phyloP scores from a whole-genome alignment of 2,888 invertebrate species.

The Zaprionus obscuricornis region DNA sequence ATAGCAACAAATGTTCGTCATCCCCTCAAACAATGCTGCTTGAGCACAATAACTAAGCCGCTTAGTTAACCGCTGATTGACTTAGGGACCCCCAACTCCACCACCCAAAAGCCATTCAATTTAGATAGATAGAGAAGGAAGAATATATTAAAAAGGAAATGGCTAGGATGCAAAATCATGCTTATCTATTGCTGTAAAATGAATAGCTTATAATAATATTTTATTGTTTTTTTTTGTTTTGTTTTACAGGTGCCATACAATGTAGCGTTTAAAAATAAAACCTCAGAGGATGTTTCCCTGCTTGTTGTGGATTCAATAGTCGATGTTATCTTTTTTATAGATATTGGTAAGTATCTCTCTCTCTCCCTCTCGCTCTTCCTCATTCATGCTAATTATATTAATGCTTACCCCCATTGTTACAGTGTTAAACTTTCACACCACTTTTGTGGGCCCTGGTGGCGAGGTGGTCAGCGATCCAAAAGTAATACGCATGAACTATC shows the following conservation, averaged over 20 bases:
- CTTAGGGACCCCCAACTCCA: slow-evolving; percentile 6
- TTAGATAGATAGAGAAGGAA: neutral
- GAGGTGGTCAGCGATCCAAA: slow-evolving; percentile 99
- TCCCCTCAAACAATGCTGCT: slow-evolving; percentile 71
- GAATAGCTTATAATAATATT: neutral
- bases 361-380: neutral
- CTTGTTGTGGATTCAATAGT: slow-evolving; percentile 99
- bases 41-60: slow-evolving; percentile 40
- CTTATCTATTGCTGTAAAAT: too few relatives aligned
- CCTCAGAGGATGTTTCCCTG: slow-evolving; percentile 96
- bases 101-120: neutral
- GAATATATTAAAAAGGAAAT: too few relatives aligned
- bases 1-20: slow-evolving; percentile 26
- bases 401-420: too few relatives aligned
- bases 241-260: slow-evolving; percentile 95
- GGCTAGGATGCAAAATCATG: too few relatives aligned
- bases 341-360: slow-evolving; percentile 87
- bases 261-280: slow-evolving; percentile 99
- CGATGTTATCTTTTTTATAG: slow-evolving; percentile 99
- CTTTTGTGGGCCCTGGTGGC: slow-evolving; percentile 98
- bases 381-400: too few relatives aligned
- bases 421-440: slow-evolving; percentile 99
- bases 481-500: slow-evolving; percentile 98
- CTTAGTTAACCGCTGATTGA: slow-evolving; percentile 43
- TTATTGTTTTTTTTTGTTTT: neutral